A percentile compares a stretch with the other conserved stretches of the same genome.
phyloP scores from a whole-genome alignment of 1,140 invertebrate genomes.

The Maniola jurtina region DNA sequence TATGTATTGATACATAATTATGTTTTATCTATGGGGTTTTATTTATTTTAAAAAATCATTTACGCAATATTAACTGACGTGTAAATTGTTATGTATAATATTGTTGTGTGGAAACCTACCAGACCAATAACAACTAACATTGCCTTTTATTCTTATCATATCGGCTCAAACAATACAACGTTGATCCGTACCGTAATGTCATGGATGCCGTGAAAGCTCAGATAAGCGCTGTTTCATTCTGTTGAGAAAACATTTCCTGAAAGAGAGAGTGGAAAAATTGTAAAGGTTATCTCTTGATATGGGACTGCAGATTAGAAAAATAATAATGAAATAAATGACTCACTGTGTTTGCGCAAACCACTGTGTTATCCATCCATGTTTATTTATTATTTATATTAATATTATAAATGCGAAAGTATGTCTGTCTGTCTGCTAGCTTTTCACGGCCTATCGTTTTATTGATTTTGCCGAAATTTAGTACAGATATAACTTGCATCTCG shows the following conservation, averaged over 20 bases:
- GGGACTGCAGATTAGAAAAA: neutral
- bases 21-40: no score
- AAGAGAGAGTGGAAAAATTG: neutral
- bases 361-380: no score
- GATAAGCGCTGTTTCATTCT: slow-evolving; percentile 1
- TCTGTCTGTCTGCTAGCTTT: no score
- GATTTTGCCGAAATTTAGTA: no score
- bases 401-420: no score
- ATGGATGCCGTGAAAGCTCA: neutral
- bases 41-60: no score
- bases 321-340: neutral
- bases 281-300: neutral
- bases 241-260: neutral
- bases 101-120: neutral
- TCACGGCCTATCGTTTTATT: no score
- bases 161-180: neutral
- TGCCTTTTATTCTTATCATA: neutral
- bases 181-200: slow-evolving; percentile 1
- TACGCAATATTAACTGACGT: neutral
- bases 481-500: no score
- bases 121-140: neutral
- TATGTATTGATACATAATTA: neutral
- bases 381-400: no score
- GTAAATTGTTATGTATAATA: no score
- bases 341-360: neutral